Percentiles rank a stretch among this genome's conserved stretches.
Evolutionary conservation across 2,797 vertebrate genomes (phyloP).

Genomic region (Rhynchonycteris naso): DNA sequence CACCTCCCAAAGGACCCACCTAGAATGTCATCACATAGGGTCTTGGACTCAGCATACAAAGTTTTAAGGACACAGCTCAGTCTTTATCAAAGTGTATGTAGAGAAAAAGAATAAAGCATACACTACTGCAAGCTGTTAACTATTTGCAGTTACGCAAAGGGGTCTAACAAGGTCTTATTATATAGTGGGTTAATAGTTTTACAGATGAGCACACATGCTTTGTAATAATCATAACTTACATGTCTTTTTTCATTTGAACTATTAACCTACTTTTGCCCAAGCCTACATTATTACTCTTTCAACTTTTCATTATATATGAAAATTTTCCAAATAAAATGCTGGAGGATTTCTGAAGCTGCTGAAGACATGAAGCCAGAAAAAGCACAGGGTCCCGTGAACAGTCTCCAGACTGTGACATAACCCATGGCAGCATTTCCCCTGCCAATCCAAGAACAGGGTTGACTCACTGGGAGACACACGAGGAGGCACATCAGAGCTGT

Average conservation of each 20-base stretch:
- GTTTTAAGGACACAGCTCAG: neutral
- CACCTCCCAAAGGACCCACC: neutral
- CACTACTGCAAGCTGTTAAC: neutral
- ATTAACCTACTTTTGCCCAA: neutral
- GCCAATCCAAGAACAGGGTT: neutral
- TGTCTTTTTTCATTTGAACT: neutral
- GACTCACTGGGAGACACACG: neutral
- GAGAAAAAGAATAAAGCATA: neutral
- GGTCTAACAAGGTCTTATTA: neutral
- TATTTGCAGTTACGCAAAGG: neutral
- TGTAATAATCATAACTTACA: neutral
- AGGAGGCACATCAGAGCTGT: neutral
- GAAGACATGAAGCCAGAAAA: neutral
- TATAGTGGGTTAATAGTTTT: neutral
- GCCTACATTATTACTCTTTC: neutral
- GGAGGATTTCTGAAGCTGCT: neutral
- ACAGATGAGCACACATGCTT: neutral
- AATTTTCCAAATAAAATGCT: neutral
- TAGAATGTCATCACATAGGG: neutral
- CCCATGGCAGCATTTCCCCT: neutral
- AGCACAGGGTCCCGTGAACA: neutral
- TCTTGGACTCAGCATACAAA: neutral
- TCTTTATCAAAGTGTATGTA: neutral
- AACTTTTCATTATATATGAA: neutral
- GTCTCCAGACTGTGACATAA: neutral